Evolutionary conservation across 2,888 invertebrate genomes (phyloP).

Genomic region (Nymphalis urticae): DNA sequence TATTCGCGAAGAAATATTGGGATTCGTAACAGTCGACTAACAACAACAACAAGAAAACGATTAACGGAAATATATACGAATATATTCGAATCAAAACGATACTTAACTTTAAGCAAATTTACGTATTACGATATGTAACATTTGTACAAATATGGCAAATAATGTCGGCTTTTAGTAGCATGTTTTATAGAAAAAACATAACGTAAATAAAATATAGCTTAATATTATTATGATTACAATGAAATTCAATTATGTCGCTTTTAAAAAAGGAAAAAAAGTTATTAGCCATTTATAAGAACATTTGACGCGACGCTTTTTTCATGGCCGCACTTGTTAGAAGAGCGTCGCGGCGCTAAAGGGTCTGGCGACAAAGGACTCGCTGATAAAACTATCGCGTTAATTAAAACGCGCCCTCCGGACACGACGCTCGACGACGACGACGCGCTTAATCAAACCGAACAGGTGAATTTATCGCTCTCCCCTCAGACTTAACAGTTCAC

Average conservation of each 20-base stretch:
- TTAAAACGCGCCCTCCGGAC: slow-evolving; percentile 53
- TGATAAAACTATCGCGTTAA: slow-evolving; percentile 57
- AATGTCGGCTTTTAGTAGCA: too few relatives aligned
- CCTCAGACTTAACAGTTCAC: slow-evolving; percentile 3
- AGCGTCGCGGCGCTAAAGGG: slow-evolving; percentile 29
- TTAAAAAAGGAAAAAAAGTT: not conserved
- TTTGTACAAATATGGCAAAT: too few relatives aligned
- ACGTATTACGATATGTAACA: too few relatives aligned
- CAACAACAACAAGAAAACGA: too few relatives aligned
- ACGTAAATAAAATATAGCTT: too few relatives aligned
- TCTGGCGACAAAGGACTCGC: slow-evolving; percentile 40
- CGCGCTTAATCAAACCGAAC: slow-evolving; percentile 43
- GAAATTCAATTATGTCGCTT: not conserved
- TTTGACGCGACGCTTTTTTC: not conserved
- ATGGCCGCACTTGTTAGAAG: not conserved
- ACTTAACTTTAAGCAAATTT: too few relatives aligned
- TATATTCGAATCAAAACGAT: too few relatives aligned
- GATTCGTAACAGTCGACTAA: too few relatives aligned
- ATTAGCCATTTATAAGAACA: not conserved
- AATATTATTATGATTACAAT: too few relatives aligned
- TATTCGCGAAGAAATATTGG: too few relatives aligned
- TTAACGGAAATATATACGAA: too few relatives aligned
- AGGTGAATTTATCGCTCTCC: slow-evolving; percentile 31
- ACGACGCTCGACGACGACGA: slow-evolving; percentile 35
- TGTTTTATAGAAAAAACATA: too few relatives aligned